Evolutionary conservation across 23 tunicate species (phyloP), one percentile per base, ranked within the genome.

Genomic region (Halocynthia aurantium): DNA sequence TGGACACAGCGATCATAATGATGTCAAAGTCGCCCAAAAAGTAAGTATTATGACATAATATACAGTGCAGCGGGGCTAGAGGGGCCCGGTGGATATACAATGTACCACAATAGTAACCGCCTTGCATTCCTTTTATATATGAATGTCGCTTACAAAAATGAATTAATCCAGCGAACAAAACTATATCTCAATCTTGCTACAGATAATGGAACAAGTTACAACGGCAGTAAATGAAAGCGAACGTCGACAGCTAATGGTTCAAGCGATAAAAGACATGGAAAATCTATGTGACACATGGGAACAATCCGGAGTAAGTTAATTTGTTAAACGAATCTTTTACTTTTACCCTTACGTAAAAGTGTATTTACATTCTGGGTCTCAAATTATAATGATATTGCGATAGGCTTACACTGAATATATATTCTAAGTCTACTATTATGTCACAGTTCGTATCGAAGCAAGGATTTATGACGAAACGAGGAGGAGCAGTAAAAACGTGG

Each of bases 391-490:
- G 64, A 58, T 13, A 57, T 57, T 57, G 62, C 12, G 15, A 58
- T 58, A 2, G 64, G 64, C 64, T n/a, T 58, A 58, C 18, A 58
- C 64, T 15, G 64, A 13, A 58, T 13, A n/a, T n/a, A 13, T 58
- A 58, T n/a, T 13, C 64, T 15, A 13, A 15, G 17, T 58, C 11
- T 70, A 9, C n/a, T 70, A 9, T 70, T 70, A 19, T 50, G 17
- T 70, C 49, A 10, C 55, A 70, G 78, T 74, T 74, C 62, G 78
- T 92, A 49, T 22, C 89, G 50, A 92, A 92, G 57, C 88, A 86
- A 67, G 98, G 98, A n/a, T 92, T 92, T 69, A 71, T 92, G 85
- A 83, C 88, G 52, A 92, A 92, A 74, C 87, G 87, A 52, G 93
- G 93, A 8, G 85, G 85, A 8, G 53, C 98, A 15, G 83, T 80